Percentiles rank a stretch among this genome's conserved stretches.
phyloP scores from a whole-genome alignment of 2,797 vertebrate genomes.

The Chrysolophus pictus region DNA sequence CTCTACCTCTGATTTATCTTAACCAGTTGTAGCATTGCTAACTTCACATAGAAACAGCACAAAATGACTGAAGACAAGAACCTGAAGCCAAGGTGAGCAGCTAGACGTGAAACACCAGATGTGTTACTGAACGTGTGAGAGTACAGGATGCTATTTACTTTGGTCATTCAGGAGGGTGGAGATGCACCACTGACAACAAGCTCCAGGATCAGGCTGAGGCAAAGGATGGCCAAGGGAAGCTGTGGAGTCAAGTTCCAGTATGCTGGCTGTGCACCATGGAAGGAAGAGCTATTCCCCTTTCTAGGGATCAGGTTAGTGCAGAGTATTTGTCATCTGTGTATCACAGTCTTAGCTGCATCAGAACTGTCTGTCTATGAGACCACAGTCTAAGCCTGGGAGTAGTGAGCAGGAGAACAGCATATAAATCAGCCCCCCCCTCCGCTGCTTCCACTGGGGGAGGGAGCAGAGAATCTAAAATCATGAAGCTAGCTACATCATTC shows the following conservation, averaged over 20 bases:
- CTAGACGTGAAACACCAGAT: too few species aligned
- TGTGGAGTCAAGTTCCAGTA: rapidly evolving
- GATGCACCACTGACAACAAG: rapidly evolving
- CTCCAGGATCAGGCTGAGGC: background rate
- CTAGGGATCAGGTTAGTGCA: rapidly evolving
- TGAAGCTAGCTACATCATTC: background rate
- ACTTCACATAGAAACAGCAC: background rate
- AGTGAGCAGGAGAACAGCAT: background rate
- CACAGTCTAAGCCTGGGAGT: rapidly evolving
- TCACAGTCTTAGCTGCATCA: background rate
- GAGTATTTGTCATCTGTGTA: rapidly evolving
- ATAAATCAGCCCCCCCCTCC: background rate
- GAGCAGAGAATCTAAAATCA: background rate
- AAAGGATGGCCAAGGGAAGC: rapidly evolving
- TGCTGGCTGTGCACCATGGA: rapidly evolving
- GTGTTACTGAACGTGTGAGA: rapidly evolving
- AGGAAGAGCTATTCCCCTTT: background rate
- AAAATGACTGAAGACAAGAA: background rate
- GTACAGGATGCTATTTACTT: rapidly evolving
- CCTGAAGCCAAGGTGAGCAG: background rate
- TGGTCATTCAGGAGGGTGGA: rapidly evolving
- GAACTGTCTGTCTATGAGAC: background rate
- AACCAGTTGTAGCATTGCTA: background rate
- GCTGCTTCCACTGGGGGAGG: background rate
- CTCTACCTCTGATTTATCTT: background rate